Conservation (phyloP, 2,113 vertebrate genomes). For the Ramphastos sulfuratus region DNA sequence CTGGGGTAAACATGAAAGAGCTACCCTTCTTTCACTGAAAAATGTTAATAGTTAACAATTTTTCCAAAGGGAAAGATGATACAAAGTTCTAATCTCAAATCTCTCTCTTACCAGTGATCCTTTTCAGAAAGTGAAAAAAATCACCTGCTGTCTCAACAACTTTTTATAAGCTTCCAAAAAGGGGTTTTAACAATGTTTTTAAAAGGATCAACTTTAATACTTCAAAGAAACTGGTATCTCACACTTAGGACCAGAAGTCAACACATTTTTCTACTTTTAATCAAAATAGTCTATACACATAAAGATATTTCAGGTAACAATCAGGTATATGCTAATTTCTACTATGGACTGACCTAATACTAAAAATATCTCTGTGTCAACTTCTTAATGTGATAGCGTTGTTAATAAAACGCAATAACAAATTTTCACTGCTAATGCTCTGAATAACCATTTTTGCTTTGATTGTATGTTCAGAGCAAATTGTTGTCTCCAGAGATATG, state of each 20-base stretch:
- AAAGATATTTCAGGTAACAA: background rate
- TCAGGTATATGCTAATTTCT: background rate
- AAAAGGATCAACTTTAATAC: background rate
- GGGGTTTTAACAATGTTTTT: background rate
- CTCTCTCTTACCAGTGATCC: background rate
- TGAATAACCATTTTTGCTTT: background rate
- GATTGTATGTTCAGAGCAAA: background rate
- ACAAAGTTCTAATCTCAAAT: background rate
- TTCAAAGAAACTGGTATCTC: background rate
- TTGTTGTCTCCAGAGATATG: background rate
- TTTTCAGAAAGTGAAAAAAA: background rate
- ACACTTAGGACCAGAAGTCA: background rate
- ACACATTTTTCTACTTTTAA: background rate
- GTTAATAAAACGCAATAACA: background rate
- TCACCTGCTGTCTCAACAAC: accelerated
- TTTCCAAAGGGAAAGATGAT: background rate
- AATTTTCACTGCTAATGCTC: background rate
- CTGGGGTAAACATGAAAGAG: background rate
- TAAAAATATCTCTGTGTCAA: background rate
- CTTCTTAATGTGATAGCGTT: background rate
- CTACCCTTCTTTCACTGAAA: background rate
- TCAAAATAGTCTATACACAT: background rate
- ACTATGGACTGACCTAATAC: background rate
- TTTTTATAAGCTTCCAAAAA: background rate
- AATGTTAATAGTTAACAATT: background rate